Conservation (phyloP, 2,888 invertebrate genomes). For the Piscicola geometra region DNA sequence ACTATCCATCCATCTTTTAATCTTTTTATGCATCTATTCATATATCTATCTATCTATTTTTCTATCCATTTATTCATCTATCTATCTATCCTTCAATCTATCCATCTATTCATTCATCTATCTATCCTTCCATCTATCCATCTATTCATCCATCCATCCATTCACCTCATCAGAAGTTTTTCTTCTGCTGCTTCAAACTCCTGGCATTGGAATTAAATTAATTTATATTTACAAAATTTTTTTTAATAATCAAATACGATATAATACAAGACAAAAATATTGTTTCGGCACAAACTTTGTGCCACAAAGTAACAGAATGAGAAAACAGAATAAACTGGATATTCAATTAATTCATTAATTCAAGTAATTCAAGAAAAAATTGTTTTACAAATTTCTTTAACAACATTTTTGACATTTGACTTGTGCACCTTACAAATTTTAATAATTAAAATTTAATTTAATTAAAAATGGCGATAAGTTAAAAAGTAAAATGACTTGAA, state of each 20-base stretch:
- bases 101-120: slow-evolving; percentile 6
- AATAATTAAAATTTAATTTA: no score
- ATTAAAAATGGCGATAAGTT: background rate
- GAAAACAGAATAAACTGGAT: no score
- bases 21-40: slow-evolving; percentile 40
- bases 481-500: background rate
- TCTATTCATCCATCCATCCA: background rate
- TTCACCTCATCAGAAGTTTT: slow-evolving; percentile 46
- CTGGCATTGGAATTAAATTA: slow-evolving; percentile 43
- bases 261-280: background rate
- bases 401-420: no score
- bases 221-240: background rate
- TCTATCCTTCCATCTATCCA: background rate
- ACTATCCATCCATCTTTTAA: slow-evolving; percentile 30
- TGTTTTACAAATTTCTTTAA: no score
- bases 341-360: no score
- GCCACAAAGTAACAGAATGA: no score
- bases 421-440: no score
- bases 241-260: background rate
- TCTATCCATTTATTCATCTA: background rate
- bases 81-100: background rate
- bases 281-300: no score
- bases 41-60: background rate
- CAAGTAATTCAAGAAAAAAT: no score
- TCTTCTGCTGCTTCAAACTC: slow-evolving; percentile 49